Conservation (phyloP, 2,888 invertebrate genomes). For the Drosophila koepferae region DNA sequence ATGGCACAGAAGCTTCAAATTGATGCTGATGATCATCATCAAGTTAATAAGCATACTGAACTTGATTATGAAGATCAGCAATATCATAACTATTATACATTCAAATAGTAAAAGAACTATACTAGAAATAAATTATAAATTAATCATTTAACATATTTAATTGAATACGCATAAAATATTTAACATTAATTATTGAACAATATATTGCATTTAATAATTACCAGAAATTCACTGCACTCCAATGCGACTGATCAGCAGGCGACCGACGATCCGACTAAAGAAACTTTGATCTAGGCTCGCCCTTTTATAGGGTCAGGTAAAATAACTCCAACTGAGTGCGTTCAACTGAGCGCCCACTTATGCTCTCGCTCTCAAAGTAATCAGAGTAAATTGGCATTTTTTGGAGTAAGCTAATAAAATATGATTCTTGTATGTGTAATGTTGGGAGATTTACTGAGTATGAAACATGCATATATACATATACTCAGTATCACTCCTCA, state of each 20-base stretch:
- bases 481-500: too few species aligned
- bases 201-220: not conserved
- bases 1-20: too few species aligned
- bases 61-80: too few species aligned
- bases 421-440: too few species aligned
- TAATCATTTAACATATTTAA: not conserved
- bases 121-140: not conserved
- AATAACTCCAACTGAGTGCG: not conserved
- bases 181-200: not conserved
- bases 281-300: not conserved
- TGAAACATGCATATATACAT: too few species aligned
- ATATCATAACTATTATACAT: too few species aligned
- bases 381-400: not conserved
- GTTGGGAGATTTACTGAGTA: too few species aligned
- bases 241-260: not conserved
- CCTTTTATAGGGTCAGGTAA: not conserved
- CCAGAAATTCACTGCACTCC: not conserved
- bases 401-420: not conserved
- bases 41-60: not conserved
- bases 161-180: not conserved
- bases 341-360: not conserved
- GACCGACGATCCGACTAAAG: not conserved
- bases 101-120: too few species aligned
- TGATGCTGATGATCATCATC: not conserved
- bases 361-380: not conserved